A percentile compares a stretch with the other conserved stretches of the same genome.
Evolutionary conservation across 2,888 invertebrate species (phyloP).

Genomic region (Ellobium chinense): DNA sequence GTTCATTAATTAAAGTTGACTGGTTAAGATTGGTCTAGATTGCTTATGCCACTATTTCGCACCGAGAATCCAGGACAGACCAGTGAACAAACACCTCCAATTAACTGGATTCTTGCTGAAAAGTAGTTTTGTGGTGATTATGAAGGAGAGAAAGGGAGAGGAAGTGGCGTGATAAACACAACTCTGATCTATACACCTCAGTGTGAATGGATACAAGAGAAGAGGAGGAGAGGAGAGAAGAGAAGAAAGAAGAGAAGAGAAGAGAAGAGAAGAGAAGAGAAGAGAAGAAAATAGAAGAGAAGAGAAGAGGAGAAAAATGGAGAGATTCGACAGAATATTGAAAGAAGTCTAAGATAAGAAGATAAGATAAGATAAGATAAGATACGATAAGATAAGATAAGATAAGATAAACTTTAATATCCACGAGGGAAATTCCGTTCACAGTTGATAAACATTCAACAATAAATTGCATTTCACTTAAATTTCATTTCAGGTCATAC

Average conservation of each 20-base stretch:
- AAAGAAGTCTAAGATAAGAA: not conserved
- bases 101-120: not conserved
- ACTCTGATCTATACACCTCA: not conserved
- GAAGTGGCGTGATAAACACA: not conserved
- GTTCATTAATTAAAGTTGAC: too few relatives aligned
- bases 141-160: not conserved
- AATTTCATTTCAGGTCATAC: too few relatives aligned
- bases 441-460: too few relatives aligned
- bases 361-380: too few relatives aligned
- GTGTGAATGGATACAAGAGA: not conserved
- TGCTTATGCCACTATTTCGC: too few relatives aligned
- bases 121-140: not conserved
- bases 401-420: too few relatives aligned
- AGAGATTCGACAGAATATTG: not conserved
- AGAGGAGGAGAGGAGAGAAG: not conserved
- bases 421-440: too few relatives aligned
- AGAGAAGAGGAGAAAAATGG: slow-evolving; percentile 4
- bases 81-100: not conserved
- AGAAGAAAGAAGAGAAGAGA: not conserved
- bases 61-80: too few relatives aligned
- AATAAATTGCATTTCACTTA: too few relatives aligned
- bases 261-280: not conserved
- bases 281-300: slow-evolving; percentile 6
- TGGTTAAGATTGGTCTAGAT: too few relatives aligned
- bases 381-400: not conserved